A percentile compares a stretch with the other conserved stretches of the same genome.
These are phyloP conservation scores for Conops quadrifasciatus DNA, from an alignment of 2,888 invertebrate genomes.

Conservation along the genomic window DNA sequence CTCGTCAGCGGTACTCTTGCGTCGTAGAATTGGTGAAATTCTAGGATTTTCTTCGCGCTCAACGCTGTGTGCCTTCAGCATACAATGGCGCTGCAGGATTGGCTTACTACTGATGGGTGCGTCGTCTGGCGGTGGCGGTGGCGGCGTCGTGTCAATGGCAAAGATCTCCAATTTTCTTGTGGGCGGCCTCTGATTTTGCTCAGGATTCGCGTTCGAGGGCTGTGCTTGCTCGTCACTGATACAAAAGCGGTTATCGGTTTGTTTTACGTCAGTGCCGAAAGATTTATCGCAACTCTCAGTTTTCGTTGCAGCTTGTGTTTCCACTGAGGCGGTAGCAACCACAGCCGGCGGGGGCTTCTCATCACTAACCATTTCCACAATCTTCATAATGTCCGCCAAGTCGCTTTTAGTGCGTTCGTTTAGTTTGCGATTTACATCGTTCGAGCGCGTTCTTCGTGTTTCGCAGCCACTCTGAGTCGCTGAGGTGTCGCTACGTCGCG, in stretches of 20 bases:
- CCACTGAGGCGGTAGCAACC: not conserved
- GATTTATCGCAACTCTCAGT: conserved; percentile 13
- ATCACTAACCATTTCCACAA: conserved; percentile 56
- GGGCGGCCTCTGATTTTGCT: conserved; percentile 33
- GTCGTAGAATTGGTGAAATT: conserved; percentile 56
- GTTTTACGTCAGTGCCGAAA: conserved; percentile 33
- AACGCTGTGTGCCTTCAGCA: conserved; percentile 52
- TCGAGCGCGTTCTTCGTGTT: conserved; percentile 49
- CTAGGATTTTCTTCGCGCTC: conserved; percentile 49
- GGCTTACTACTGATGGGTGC: conserved; percentile 17
- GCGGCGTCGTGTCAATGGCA: not conserved
- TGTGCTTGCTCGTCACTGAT: conserved; percentile 40
- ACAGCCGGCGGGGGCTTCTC: conserved; percentile 17
- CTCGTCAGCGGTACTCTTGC: conserved; percentile 66
- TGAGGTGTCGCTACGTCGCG: conserved; percentile 47
- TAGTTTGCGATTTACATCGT: conserved; percentile 58
- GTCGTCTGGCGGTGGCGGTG: not conserved
- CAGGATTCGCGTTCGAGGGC: conserved; percentile 27
- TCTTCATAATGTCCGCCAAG: conserved; percentile 63
- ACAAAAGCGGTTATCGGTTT: conserved; percentile 41
- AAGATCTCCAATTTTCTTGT: conserved; percentile 12
- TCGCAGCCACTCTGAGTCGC: conserved; percentile 46
- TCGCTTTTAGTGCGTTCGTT: conserved; percentile 62
- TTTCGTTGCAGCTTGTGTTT: not conserved
- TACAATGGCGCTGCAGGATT: conserved; percentile 46